Evolutionary conservation across 2,888 invertebrate species (phyloP).

Genomic region (Antheraea assamensis): DNA sequence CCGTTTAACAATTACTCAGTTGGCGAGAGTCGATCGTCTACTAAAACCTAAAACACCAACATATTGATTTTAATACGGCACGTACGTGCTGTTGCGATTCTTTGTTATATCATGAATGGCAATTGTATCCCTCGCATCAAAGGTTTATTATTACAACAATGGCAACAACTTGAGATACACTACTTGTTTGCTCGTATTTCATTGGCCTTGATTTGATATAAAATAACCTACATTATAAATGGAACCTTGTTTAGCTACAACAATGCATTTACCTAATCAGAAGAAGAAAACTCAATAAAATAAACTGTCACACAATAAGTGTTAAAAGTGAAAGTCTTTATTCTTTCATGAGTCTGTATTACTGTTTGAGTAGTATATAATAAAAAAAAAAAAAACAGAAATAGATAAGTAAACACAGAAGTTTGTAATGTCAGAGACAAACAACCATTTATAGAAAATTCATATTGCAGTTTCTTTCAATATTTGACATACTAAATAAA

Average conservation of each 20-base stretch:
- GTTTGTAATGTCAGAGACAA: background rate
- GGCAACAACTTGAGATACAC: slow-evolving; percentile 39
- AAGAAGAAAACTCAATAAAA: slow-evolving; percentile 28
- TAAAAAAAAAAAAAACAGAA: slow-evolving; percentile 3
- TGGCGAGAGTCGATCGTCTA: slow-evolving; percentile 48
- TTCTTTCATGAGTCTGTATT: background rate
- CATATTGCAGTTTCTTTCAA: background rate
- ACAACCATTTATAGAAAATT: background rate
- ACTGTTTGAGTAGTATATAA: background rate
- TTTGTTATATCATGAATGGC: slow-evolving; percentile 55
- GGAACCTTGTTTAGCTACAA: slow-evolving; percentile 28
- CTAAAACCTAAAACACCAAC: slow-evolving; percentile 40
- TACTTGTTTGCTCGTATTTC: slow-evolving; percentile 49
- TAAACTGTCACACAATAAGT: slow-evolving; percentile 22
- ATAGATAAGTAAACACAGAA: slow-evolving; percentile 3
- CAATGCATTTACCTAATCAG: slow-evolving; percentile 25
- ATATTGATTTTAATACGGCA: slow-evolving; percentile 52
- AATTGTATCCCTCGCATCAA: slow-evolving; percentile 45
- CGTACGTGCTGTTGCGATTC: slow-evolving; percentile 40
- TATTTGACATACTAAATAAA: background rate
- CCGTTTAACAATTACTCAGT: slow-evolving; percentile 60
- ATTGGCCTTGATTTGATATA: slow-evolving; percentile 54
- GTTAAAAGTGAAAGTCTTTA: slow-evolving; percentile 38
- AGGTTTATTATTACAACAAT: slow-evolving; percentile 55
- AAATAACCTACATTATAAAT: slow-evolving; percentile 49